phyloP scores from a whole-genome alignment of 2,113 vertebrate species.

The Paraplagusia blochii region DNA sequence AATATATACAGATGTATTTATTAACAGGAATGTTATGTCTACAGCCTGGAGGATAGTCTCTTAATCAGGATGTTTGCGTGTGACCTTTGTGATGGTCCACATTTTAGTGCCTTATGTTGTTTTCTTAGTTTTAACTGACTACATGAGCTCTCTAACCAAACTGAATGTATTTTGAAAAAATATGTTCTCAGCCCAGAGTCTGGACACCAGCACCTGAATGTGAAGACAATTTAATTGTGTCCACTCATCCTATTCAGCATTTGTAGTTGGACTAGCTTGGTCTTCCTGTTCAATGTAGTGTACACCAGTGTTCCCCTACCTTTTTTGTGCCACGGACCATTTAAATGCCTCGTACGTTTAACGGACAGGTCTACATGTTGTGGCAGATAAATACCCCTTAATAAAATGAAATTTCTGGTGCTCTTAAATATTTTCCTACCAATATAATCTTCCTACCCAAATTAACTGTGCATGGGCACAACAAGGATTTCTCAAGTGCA shows the following conservation, averaged over 20 bases:
- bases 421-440: too few relatives aligned
- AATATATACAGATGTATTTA: constrained; percentile 33
- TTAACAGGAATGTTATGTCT: constrained; percentile 34
- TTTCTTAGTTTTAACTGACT: background rate
- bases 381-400: too few relatives aligned
- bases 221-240: constrained; percentile 7
- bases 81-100: background rate
- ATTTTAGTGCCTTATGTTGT: constrained; percentile 31
- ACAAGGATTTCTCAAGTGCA: too few relatives aligned
- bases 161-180: constrained; percentile 36
- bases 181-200: constrained; percentile 24
- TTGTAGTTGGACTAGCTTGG: too few relatives aligned
- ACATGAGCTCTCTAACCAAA: background rate
- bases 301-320: too few relatives aligned
- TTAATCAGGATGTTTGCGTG: constrained; percentile 5
- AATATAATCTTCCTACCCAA: too few relatives aligned
- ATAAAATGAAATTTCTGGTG: too few relatives aligned
- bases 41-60: constrained; percentile 20
- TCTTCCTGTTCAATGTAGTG: too few relatives aligned
- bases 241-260: background rate
- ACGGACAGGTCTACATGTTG: too few relatives aligned
- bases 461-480: too few relatives aligned
- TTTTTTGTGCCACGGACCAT: too few relatives aligned
- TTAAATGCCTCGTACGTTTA: too few relatives aligned
- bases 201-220: constrained; percentile 32